These are phyloP conservation scores for Catostylus mosaicus DNA, from an alignment of 30 jellyfish, hydroid and myxozoan species.

Conservation along the genomic window DNA sequence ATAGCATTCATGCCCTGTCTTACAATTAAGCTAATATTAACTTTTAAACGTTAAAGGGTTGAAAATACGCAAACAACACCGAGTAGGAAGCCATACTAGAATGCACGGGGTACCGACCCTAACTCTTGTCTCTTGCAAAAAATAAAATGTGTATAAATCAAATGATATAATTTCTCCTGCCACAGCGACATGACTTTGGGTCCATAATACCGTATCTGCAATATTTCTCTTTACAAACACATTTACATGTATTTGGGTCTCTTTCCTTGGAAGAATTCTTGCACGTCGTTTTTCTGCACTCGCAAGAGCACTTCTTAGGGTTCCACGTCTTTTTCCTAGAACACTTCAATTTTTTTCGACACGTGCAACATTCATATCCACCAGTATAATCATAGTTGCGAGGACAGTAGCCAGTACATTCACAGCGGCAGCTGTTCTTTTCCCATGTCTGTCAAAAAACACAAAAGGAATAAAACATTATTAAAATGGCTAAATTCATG, in stretches of 20 bases:
- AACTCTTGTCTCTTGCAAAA: too few relatives aligned
- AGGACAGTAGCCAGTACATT: conserved; percentile 67
- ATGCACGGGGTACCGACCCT: too few relatives aligned
- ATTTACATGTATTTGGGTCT: conserved; percentile 58
- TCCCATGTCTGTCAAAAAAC: conserved; percentile 42
- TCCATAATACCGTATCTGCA: conserved; percentile 65
- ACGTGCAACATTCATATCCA: conserved; percentile 71
- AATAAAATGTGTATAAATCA: too few relatives aligned
- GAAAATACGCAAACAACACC: too few relatives aligned
- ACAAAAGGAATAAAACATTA: too few relatives aligned
- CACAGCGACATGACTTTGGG: conserved; percentile 69
- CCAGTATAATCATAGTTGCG: conserved; percentile 54
- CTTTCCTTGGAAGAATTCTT: conserved; percentile 45
- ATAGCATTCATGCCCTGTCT: too few relatives aligned
- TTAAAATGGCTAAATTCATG: too few relatives aligned
- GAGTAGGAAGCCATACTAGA: too few relatives aligned
- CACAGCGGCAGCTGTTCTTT: conserved; percentile 59
- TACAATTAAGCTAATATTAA: too few relatives aligned
- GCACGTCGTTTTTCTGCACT: conserved; percentile 55
- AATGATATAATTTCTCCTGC: conserved; percentile 31
- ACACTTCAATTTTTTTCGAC: conserved; percentile 36
- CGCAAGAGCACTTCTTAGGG: conserved; percentile 59
- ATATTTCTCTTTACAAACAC: conserved; percentile 34
- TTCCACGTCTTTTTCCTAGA: conserved; percentile 59
- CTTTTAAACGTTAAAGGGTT: too few relatives aligned